Percentiles rank a stretch among this genome's conserved stretches.
phyloP scores from a whole-genome alignment of 92 coral and sea anemone genomes.

The Epizoanthus scotinus region DNA sequence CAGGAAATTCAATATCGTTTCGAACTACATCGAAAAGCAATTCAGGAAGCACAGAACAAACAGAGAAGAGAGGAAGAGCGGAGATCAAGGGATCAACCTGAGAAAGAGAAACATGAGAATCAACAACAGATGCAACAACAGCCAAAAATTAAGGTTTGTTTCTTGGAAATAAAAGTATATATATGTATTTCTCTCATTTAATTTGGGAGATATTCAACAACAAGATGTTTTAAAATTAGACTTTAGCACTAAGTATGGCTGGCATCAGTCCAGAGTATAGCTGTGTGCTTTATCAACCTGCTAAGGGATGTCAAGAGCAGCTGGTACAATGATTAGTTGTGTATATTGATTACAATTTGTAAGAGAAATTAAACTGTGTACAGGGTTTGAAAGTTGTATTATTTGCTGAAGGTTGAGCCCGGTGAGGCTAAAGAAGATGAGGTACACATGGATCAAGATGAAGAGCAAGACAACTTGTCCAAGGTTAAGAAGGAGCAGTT shows the following conservation, averaged over 20 bases:
- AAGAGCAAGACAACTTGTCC: conserved; percentile 53
- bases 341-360: too few relatives aligned
- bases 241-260: too few relatives aligned
- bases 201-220: too few relatives aligned
- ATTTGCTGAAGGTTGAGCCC: conserved; percentile 71
- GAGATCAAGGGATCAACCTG: conserved; percentile 24
- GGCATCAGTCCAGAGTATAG: too few relatives aligned
- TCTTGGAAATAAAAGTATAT: too few relatives aligned
- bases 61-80: conserved; percentile 42
- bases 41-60: conserved; percentile 30
- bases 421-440: conserved; percentile 63
- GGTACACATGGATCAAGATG: conserved; percentile 81
- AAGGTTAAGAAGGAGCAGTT: conserved; percentile 51
- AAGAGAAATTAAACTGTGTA: too few relatives aligned
- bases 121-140: conserved; percentile 18
- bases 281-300: too few relatives aligned
- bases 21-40: conserved; percentile 20
- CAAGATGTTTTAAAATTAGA: too few relatives aligned
- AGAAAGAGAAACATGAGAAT: conserved; percentile 20
- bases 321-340: too few relatives aligned
- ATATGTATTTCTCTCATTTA: too few relatives aligned
- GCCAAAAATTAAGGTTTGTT: conserved; percentile 38
- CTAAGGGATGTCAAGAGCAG: too few relatives aligned
- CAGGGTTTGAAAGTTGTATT: neutral
- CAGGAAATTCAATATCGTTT: conserved; percentile 24